Conservation (phyloP, 2,888 invertebrate species). For the Acrobasis consociella region DNA sequence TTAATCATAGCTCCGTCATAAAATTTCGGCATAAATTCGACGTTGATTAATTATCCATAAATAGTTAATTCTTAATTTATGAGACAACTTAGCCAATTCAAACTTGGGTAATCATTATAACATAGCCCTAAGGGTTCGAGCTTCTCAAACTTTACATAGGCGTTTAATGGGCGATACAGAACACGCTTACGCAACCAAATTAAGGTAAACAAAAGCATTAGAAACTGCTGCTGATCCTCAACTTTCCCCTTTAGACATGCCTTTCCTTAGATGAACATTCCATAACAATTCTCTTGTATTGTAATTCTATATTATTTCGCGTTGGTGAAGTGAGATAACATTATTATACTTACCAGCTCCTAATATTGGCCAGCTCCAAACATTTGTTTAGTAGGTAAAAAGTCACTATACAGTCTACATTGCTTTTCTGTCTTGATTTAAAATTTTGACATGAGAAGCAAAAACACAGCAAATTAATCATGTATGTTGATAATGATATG, state of each 20-base stretch:
- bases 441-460: too few species aligned
- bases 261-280: neutral
- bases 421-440: too few species aligned
- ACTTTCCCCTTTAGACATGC: neutral
- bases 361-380: too few species aligned
- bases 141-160: slow-evolving; percentile 51
- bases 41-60: neutral
- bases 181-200: slow-evolving; percentile 44
- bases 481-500: too few species aligned
- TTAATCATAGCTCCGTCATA: neutral
- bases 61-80: slow-evolving; percentile 14
- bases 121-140: slow-evolving; percentile 38
- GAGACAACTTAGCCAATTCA: neutral
- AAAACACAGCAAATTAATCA: too few species aligned
- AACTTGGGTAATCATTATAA: slow-evolving; percentile 13
- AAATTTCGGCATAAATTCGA: neutral
- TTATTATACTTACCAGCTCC: too few species aligned
- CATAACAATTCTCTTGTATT: too few species aligned
- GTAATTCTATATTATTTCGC: too few species aligned
- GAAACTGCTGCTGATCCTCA: slow-evolving; percentile 9
- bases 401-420: too few species aligned
- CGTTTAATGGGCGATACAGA: slow-evolving; percentile 45
- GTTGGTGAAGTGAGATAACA: too few species aligned
- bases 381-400: neutral
- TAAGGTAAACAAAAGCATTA: slow-evolving; percentile 35